Conservation (phyloP, 2,888 invertebrate genomes). For the Coleophora deauratella region DNA sequence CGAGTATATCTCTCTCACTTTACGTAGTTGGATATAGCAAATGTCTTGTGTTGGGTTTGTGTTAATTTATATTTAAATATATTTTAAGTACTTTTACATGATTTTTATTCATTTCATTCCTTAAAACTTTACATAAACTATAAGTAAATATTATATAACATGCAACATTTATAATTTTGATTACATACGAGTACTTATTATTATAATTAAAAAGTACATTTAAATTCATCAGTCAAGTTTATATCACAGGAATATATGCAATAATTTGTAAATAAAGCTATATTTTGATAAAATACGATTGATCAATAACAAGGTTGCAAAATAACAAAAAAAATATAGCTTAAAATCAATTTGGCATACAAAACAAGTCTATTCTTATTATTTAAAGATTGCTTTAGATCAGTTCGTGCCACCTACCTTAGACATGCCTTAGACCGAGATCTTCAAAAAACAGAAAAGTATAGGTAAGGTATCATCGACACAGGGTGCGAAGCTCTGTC, state of each 20-base stretch:
- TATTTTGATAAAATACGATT: not conserved
- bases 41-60: slow-evolving; percentile 71
- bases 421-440: too few relatives aligned
- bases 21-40: slow-evolving; percentile 56
- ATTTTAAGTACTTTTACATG: slow-evolving; percentile 43
- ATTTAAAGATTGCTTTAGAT: too few relatives aligned
- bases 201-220: slow-evolving; percentile 41
- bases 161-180: slow-evolving; percentile 7
- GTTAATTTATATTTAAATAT: slow-evolving; percentile 71
- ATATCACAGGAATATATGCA: slow-evolving; percentile 52
- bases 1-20: slow-evolving; percentile 61
- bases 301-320: too few relatives aligned
- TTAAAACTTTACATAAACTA: slow-evolving; percentile 6
- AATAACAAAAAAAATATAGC: too few relatives aligned
- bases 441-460: too few relatives aligned
- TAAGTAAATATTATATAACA: slow-evolving; percentile 7
- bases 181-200: too few relatives aligned
- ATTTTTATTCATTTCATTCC: slow-evolving; percentile 14
- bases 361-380: not conserved
- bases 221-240: slow-evolving; percentile 38
- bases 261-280: slow-evolving; percentile 8
- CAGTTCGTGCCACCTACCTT: too few relatives aligned
- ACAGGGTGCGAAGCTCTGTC: slow-evolving; percentile 50
- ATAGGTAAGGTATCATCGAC: slow-evolving; percentile 52
- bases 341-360: slow-evolving; percentile 2